Base-by-base conservation (phyloP, 2,797 vertebrate species). In the Malurus leucopterus region DNA sequence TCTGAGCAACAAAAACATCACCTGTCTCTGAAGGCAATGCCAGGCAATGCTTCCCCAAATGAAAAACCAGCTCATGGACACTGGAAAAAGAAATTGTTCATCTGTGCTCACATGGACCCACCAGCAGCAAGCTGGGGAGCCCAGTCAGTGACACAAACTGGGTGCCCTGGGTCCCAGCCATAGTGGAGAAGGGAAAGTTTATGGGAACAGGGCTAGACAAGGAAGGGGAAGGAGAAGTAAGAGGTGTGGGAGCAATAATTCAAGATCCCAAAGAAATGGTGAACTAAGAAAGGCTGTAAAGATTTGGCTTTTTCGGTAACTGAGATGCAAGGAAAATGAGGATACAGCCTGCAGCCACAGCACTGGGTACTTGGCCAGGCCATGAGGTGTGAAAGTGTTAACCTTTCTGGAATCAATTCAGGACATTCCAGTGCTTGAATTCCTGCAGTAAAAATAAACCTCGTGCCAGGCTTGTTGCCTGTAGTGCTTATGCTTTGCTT, bases 391-490 rank as follows among this genome's bases (percentile, higher is more conserved):
- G 64, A 92, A 93, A 86, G 73, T 0, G 54, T 91, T 91, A 92
- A 93, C 77, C 68, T 64, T 81, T 79, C 84, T 93, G 94, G 91
- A 88, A 86, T 32, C 2, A 0, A 46, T 79, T 81, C 75, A 92
- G 78, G 32, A 82, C 86, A 90, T 93, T 95, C 88, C 92, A 86
- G 26, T 3, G 3, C 85, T 88, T 84, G 30, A 88, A 84, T 67
- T 82, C 85, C 79, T 34, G 67, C 6, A 62, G 74, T 49, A 79
- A 93, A 94, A 95, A 91, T 92, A 92, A 93, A 89, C 80, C 10
- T 86, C 13, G 3, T 44, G 29, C 63, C 86, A 91, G 41, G 50
- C 15, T 3, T 73, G 62, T 81, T 86, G 83, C 57, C 43, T 67
- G 1, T 64, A 40, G 38, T 24, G 30, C 49, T 92, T 89, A 84